phyloP scores from a whole-genome alignment of 2,888 invertebrate species.

The Nudaria mundana region DNA sequence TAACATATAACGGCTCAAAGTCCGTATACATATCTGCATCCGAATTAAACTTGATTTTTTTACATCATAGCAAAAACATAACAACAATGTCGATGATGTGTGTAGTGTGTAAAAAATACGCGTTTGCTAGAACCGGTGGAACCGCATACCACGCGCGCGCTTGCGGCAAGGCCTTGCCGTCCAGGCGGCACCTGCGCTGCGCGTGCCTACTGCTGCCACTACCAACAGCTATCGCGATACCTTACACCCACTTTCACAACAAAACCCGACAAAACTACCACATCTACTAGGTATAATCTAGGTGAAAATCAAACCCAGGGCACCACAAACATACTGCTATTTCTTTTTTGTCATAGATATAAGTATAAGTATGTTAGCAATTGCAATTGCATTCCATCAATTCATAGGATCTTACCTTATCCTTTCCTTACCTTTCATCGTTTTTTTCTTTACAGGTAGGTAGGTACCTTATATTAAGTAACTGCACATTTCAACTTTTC shows the following conservation, averaged over 20 bases:
- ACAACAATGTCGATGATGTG: constrained; percentile 77
- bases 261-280: constrained; percentile 10
- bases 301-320: no score
- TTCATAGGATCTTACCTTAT: no score
- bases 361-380: no score
- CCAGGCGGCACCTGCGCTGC: constrained; percentile 38
- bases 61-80: constrained; percentile 75
- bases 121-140: constrained; percentile 79
- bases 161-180: constrained; percentile 69
- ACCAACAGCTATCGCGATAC: constrained; percentile 13
- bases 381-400: no score
- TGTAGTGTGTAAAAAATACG: constrained; percentile 76
- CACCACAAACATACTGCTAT: no score
- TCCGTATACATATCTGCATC: constrained; percentile 39
- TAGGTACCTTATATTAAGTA: no score
- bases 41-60: constrained; percentile 58
- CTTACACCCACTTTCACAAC: constrained; percentile 32
- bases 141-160: constrained; percentile 76
- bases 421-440: no score
- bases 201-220: constrained; percentile 16
- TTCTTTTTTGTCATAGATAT: no score
- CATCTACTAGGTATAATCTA: constrained; percentile 6
- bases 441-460: no score
- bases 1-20: constrained; percentile 39
- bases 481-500: no score